These are phyloP conservation scores for Neoascia interrupta DNA, from an alignment of 2,888 invertebrate genomes.

Conservation along the genomic window DNA sequence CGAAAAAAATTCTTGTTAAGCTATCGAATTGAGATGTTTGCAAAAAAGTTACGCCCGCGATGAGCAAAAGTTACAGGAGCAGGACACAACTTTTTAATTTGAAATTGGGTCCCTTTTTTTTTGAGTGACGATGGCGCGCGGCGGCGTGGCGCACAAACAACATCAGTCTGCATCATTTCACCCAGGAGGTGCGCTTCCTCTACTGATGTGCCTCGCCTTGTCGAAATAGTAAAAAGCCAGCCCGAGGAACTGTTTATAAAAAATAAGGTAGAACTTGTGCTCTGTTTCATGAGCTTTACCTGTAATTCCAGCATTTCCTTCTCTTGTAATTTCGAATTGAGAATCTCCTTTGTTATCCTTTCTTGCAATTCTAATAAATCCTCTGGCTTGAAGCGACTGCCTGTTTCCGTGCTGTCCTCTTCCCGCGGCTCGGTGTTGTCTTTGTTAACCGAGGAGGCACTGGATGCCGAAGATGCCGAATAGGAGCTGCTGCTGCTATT, in stretches of 20 bases:
- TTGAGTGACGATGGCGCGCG: slow-evolving; percentile 12
- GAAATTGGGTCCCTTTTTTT: slow-evolving; percentile 18
- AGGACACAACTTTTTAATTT: slow-evolving; percentile 45
- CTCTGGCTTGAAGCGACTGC: slow-evolving; percentile 76
- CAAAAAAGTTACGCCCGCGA: slow-evolving; percentile 26
- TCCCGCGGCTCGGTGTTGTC: slow-evolving; percentile 41
- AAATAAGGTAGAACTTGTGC: slow-evolving; percentile 28
- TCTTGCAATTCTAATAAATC: slow-evolving; percentile 79
- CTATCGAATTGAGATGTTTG: slow-evolving; percentile 28
- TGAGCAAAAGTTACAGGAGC: slow-evolving; percentile 34
- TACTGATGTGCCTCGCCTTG: slow-evolving; percentile 12
- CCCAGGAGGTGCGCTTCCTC: not conserved
- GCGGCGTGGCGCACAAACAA: too few relatives aligned
- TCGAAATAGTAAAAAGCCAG: slow-evolving; percentile 36
- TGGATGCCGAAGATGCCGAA: slow-evolving; percentile 38
- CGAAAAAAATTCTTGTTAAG: slow-evolving; percentile 19
- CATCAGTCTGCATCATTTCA: slow-evolving; percentile 16
- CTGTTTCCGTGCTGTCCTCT: slow-evolving; percentile 58
- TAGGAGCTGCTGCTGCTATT: slow-evolving; percentile 57
- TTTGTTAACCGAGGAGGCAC: slow-evolving; percentile 50
- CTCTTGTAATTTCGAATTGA: slow-evolving; percentile 79
- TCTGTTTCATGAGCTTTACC: slow-evolving; percentile 73
- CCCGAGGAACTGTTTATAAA: slow-evolving; percentile 48
- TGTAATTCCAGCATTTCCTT: slow-evolving; percentile 79
- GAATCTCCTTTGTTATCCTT: slow-evolving; percentile 79